phyloP scores from a whole-genome alignment of 2,888 invertebrate genomes.

The Chrysomela aeneicollis region DNA sequence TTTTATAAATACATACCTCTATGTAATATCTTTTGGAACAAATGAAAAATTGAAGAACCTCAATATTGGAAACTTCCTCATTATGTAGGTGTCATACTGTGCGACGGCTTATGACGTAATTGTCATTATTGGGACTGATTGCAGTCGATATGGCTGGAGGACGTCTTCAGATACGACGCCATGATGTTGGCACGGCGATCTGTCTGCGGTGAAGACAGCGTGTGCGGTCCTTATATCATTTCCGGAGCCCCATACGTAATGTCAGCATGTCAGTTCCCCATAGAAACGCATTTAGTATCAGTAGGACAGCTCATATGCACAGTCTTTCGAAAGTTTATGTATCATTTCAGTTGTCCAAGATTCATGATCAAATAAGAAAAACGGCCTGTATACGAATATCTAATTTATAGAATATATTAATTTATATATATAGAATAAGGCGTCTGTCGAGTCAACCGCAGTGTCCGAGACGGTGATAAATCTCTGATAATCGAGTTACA shows the following conservation, averaged over 20 bases:
- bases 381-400: too few species aligned
- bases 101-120: background rate
- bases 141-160: slow-evolving; percentile 72
- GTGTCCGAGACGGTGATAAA: too few species aligned
- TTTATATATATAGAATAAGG: too few species aligned
- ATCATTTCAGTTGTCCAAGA: too few species aligned
- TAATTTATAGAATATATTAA: too few species aligned
- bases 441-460: too few species aligned
- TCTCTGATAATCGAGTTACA: too few species aligned
- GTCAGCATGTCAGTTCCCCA: slow-evolving; percentile 45
- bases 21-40: too few species aligned
- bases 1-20: too few species aligned
- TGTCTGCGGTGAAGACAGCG: slow-evolving; percentile 57
- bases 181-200: slow-evolving; percentile 58
- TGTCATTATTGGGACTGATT: slow-evolving; percentile 42
- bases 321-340: background rate
- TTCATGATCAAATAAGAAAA: too few species aligned
- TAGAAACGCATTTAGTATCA: slow-evolving; percentile 4
- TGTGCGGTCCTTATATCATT: slow-evolving; percentile 50
- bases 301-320: background rate
- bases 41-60: too few species aligned
- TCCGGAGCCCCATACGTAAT: slow-evolving; percentile 53
- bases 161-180: slow-evolving; percentile 58
- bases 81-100: background rate
- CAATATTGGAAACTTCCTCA: background rate